A percentile compares a stretch with the other conserved stretches of the same genome.
Conservation (phyloP, 1,140 invertebrate genomes). For the Drosophila aff. region DNA sequence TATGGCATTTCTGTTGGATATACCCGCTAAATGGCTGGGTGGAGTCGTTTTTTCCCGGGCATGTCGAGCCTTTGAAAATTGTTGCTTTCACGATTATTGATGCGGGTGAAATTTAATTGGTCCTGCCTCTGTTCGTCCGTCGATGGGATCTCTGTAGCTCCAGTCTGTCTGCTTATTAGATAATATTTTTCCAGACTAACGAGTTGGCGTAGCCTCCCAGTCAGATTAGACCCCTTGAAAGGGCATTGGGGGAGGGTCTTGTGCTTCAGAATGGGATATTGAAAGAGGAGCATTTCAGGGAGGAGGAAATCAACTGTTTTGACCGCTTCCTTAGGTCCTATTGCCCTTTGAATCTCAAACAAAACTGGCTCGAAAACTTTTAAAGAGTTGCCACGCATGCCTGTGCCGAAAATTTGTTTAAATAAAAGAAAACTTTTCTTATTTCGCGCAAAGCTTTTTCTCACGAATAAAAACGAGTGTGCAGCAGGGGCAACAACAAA, state of each 20-base stretch:
- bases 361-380: constrained; percentile 46
- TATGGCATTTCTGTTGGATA: constrained; percentile 65
- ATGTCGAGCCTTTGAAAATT: constrained; percentile 56
- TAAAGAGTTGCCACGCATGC: constrained; percentile 64
- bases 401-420: constrained; percentile 68
- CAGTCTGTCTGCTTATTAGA: constrained; percentile 53
- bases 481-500: constrained; percentile 51
- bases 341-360: neutral
- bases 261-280: constrained; percentile 5
- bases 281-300: neutral
- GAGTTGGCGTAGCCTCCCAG: constrained; percentile 37
- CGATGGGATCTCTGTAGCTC: constrained; percentile 20
- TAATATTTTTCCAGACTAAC: constrained; percentile 63
- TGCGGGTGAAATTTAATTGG: constrained; percentile 84
- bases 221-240: constrained; percentile 35
- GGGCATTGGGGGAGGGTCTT: neutral
- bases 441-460: constrained; percentile 66
- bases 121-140: constrained; percentile 16
- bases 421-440: constrained; percentile 80
- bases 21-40: constrained; percentile 10
- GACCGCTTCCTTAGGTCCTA: constrained; percentile 1
- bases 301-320: constrained; percentile 1
- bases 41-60: constrained; percentile 38
- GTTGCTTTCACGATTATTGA: constrained; percentile 84
- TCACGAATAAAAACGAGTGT: constrained; percentile 18